Base-by-base conservation (phyloP, 2,888 invertebrate genomes). In the Amiota minor region DNA sequence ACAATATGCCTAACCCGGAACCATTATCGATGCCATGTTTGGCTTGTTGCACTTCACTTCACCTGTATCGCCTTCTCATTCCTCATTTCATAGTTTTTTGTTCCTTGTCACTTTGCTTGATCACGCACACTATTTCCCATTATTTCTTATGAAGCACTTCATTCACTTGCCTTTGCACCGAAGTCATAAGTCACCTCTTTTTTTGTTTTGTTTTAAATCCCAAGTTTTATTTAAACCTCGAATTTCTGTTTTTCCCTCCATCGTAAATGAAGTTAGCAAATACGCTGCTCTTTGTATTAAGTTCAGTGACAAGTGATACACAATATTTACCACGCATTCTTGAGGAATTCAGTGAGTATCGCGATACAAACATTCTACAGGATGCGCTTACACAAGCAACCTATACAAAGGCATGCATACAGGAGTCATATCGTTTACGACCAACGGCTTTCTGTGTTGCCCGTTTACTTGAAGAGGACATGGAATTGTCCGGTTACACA, bases 381-480 rank as follows among this genome's bases (percentile, higher is more conserved):
- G 92, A 93, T 67, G 91, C 93, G 69, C 88, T 95, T 12, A 91
- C 92, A 0, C 91, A 92, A 23, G 93, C 94, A n/a, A 92, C 92
- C n/a, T 95, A 95, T 77, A 91, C 95, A 14, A 93, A 93, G 76
- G 96, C 96, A 0, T 96, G 96, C 76, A 92, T 95, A 47, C 92
- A 92, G 73, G 97, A 97, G 90, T 92, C 94, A 0, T 96, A 95
- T 77, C 83, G 90, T 59, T 79, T 90, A 53, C 82, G 87, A 59
- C 96, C 97, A 0, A 95, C 95, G 0, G 95, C 96, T 0, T 94
- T 95, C 9, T 94, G 94, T 82, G 90, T 96, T 72, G 96, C 96
- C 0, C 91, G 97, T 76, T 92, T 97, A 70, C 88, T 95, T 59
- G 95, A 96, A 79, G 90, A 93, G 70, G 93, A 95, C 50, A 91